Evolutionary conservation across 2,113 vertebrate genomes (phyloP).

Genomic region (Paedocypris sp.): DNA sequence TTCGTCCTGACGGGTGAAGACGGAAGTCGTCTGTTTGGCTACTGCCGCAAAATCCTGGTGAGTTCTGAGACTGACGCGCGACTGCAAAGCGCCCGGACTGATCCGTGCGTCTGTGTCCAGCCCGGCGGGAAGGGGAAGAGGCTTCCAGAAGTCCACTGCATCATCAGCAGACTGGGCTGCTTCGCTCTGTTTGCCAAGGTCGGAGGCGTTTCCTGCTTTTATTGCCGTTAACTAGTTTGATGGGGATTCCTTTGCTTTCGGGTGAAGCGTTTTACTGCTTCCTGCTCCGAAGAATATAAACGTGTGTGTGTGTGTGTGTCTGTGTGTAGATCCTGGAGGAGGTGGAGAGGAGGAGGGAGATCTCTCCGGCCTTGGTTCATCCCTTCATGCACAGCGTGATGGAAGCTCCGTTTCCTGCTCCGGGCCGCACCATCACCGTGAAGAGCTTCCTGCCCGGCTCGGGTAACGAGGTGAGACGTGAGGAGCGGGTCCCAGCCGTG

Average conservation of each 20-base stretch:
- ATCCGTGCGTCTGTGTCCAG: conserved; percentile 44
- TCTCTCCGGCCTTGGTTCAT: conserved; percentile 82
- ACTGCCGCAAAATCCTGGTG: conserved; percentile 95
- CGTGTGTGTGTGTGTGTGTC: not conserved
- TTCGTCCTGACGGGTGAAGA: conserved; percentile 95
- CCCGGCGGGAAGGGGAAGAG: conserved; percentile 85
- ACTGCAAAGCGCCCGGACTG: no score
- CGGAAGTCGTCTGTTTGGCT: conserved; percentile 93
- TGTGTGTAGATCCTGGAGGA: conserved; percentile 81
- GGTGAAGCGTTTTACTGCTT: no score
- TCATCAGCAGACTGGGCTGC: conserved; percentile 91
- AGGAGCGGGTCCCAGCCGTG: not conserved
- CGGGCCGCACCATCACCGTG: conserved; percentile 81
- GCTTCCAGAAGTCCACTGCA: conserved; percentile 92
- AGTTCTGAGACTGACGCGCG: conserved; percentile 50
- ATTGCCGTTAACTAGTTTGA: no score
- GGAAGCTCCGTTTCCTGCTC: conserved; percentile 93
- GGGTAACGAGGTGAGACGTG: conserved; percentile 74
- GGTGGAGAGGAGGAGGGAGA: conserved; percentile 85
- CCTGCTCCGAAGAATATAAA: no score
- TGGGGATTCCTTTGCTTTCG: no score
- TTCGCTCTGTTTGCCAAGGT: conserved; percentile 99
- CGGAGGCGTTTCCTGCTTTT: conserved; percentile 45
- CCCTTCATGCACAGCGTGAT: conserved; percentile 94
- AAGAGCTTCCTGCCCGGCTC: conserved; percentile 91